These are phyloP conservation scores for Odontamblyopus lacepedii DNA, from an alignment of 2,797 vertebrate species.

Conservation along the genomic window DNA sequence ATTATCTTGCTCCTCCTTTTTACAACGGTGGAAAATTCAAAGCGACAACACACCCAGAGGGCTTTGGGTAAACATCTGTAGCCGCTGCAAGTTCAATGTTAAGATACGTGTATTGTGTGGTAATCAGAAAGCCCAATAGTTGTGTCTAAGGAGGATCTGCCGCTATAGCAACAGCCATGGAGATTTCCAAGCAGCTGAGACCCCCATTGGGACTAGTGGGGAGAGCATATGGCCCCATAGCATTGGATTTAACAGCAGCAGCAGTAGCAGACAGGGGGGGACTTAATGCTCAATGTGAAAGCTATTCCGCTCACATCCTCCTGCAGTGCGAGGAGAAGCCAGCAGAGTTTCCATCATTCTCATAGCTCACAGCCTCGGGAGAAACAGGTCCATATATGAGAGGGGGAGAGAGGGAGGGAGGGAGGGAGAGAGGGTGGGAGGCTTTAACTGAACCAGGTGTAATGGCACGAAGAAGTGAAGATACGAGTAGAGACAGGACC, in stretches of 20 bases:
- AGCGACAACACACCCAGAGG: constrained; percentile 17
- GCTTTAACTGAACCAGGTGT: constrained; percentile 31
- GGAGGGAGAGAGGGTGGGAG: constrained; percentile 3
- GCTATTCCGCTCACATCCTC: constrained; percentile 78
- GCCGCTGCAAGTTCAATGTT: constrained; percentile 28
- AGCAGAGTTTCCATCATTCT: constrained; percentile 52
- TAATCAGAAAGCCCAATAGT: constrained; percentile 48
- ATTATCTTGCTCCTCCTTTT: constrained; percentile 4
- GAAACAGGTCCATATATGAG: constrained; percentile 22
- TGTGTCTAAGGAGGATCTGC: constrained; percentile 48
- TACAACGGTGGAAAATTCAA: constrained; percentile 15
- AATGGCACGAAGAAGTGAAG: constrained; percentile 30
- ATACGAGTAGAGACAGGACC: constrained; percentile 27
- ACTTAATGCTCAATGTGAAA: constrained; percentile 21
- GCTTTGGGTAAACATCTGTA: constrained; percentile 3
- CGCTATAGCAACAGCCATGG: constrained; percentile 36
- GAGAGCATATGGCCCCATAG: constrained; percentile 55
- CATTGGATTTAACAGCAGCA: constrained; percentile 59
- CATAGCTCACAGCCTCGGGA: constrained; percentile 32
- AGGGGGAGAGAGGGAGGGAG: constrained; percentile 7
- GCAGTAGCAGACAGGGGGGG: constrained; percentile 1
- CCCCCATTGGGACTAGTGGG: constrained; percentile 45
- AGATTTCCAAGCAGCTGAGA: constrained; percentile 45
- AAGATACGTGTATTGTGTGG: constrained; percentile 36
- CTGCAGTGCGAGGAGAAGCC: constrained; percentile 69